Evolutionary conservation across 64 coral and sea anemone species (phyloP).

Genomic region (Anthopleura sola): DNA sequence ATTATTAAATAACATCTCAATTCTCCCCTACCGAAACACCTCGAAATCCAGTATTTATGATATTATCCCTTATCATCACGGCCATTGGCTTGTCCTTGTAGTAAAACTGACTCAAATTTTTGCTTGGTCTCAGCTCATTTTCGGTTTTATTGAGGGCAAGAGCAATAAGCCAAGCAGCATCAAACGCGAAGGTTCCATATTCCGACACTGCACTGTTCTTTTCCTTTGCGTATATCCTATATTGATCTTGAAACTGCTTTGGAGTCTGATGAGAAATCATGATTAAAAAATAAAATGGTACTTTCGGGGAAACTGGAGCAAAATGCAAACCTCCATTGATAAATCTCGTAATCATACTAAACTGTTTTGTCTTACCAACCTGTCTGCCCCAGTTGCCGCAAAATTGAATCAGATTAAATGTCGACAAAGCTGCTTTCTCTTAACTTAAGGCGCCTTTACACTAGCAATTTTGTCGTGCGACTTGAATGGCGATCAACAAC

Average conservation of each 20-base stretch:
- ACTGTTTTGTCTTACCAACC: too few species aligned
- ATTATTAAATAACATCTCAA: too few species aligned
- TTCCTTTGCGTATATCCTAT: conserved; percentile 11
- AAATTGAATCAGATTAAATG: too few species aligned
- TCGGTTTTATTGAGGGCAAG: conserved; percentile 49
- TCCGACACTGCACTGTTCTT: conserved; percentile 10
- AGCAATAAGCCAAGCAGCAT: conserved; percentile 76
- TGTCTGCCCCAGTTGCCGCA: too few species aligned
- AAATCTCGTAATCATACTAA: too few species aligned
- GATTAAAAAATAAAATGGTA: not conserved
- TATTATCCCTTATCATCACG: conserved; percentile 31
- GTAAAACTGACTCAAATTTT: not conserved
- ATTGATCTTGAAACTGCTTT: conserved; percentile 24
- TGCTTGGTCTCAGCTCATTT: not conserved
- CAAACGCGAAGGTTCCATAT: conserved; percentile 72
- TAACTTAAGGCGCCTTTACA: too few species aligned
- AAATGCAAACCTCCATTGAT: not conserved
- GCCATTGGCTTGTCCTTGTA: conserved; percentile 17
- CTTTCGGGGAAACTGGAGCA: not conserved
- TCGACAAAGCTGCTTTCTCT: too few species aligned
- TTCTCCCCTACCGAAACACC: conserved; percentile 66
- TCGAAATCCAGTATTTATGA: conserved; percentile 46
- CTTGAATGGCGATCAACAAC: too few species aligned
- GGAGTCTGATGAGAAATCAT: conserved; percentile 45
- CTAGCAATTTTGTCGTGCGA: too few species aligned